Evolutionary conservation across 2,888 invertebrate genomes (phyloP).

Genomic region (Leptothorax acervorum): DNA sequence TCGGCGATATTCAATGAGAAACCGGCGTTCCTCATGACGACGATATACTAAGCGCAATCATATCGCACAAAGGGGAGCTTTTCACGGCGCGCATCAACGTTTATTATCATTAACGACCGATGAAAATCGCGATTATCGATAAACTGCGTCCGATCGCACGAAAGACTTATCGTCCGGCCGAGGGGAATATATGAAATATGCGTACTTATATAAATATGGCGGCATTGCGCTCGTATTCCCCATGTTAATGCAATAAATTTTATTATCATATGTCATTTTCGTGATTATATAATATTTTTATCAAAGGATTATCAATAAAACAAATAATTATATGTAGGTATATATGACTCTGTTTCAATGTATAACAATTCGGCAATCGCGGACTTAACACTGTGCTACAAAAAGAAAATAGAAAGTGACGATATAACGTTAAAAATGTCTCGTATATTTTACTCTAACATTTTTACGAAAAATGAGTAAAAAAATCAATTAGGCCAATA

Average conservation of each 20-base stretch:
- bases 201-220: not conserved
- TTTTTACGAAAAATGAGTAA: not conserved
- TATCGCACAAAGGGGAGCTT: not conserved
- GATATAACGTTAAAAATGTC: not conserved
- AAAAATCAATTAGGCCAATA: not conserved
- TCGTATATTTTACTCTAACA: not conserved
- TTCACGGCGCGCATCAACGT: not conserved
- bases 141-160: not conserved
- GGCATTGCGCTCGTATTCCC: not conserved
- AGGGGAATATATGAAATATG: not conserved
- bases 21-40: not conserved
- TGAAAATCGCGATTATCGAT: not conserved
- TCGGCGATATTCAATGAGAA: constrained; percentile 17
- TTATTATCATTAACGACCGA: not conserved
- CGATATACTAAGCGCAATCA: constrained; percentile 35
- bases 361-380: not conserved
- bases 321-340: not conserved
- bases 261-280: not conserved
- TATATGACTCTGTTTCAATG: not conserved
- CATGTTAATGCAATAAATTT: not conserved
- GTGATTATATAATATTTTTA: not conserved
- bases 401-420: not conserved
- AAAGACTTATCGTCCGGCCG: not conserved
- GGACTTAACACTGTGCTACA: not conserved
- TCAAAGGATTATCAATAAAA: not conserved